Conservation (phyloP, 1,140 invertebrate species). For the Marisa cornuarietis region DNA sequence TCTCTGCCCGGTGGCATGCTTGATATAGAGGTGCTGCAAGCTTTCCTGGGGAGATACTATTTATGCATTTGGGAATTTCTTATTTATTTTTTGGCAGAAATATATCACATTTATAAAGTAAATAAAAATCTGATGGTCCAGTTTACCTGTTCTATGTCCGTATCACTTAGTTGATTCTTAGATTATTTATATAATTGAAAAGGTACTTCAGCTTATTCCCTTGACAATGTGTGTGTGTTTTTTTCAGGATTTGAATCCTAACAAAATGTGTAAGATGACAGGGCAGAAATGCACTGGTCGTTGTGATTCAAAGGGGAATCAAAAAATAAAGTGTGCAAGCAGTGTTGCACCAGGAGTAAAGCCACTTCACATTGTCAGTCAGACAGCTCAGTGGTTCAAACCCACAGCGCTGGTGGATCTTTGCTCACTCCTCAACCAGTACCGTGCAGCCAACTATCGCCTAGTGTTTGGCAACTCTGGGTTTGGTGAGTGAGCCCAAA, state of each 20-base stretch:
- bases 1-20: conserved; percentile 21
- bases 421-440: conserved; percentile 37
- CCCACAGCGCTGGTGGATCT: conserved; percentile 42
- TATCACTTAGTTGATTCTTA: too few relatives aligned
- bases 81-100: too few relatives aligned
- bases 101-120: too few relatives aligned
- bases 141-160: too few relatives aligned
- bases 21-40: conserved; percentile 51
- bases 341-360: too few relatives aligned
- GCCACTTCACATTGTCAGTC: conserved; percentile 39
- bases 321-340: not conserved
- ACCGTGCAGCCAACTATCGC: conserved; percentile 36
- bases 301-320: not conserved
- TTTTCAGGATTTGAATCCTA: conserved; percentile 43
- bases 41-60: too few relatives aligned
- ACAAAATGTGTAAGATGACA: conserved; percentile 47
- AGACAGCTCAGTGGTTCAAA: conserved; percentile 45
- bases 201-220: too few relatives aligned
- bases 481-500: conserved; percentile 30
- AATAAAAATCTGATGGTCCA: too few relatives aligned
- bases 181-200: too few relatives aligned
- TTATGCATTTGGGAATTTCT: too few relatives aligned
- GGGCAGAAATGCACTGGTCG: conserved; percentile 44
- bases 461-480: conserved; percentile 49
- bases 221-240: conserved; percentile 1